Evolutionary conservation across 2,888 invertebrate species (phyloP).

Genomic region (Belgica antarctica): DNA sequence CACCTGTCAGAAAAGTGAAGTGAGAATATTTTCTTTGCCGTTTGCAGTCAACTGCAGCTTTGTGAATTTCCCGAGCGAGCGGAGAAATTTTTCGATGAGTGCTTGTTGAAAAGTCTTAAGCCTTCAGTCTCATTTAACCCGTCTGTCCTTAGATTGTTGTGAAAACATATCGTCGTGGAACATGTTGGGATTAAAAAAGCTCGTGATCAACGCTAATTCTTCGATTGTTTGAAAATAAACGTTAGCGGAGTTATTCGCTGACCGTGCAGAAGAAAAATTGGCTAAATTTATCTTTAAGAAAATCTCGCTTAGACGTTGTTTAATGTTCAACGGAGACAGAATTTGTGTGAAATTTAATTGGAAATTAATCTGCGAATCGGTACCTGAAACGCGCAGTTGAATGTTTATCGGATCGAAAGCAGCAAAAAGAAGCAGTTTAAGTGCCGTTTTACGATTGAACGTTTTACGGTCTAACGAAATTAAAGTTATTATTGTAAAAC

Average conservation of each 20-base stretch:
- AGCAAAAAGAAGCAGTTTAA: background rate
- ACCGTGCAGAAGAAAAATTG: constrained; percentile 1
- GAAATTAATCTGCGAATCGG: background rate
- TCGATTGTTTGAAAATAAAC: constrained; percentile 5
- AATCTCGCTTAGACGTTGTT: constrained; percentile 7
- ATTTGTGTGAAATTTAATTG: constrained; percentile 12
- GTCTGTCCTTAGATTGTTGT: constrained; percentile 1
- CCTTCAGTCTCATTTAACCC: constrained; percentile 1
- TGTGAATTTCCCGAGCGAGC: background rate
- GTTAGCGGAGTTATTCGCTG: background rate
- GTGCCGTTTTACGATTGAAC: constrained; percentile 7
- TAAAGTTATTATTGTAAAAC: constrained; percentile 36
- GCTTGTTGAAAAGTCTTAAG: constrained; percentile 7
- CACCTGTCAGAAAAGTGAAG: constrained; percentile 35
- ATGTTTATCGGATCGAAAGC: background rate
- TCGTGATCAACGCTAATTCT: background rate
- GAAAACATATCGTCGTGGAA: constrained; percentile 7
- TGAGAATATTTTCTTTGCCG: constrained; percentile 22
- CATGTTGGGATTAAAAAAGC: background rate
- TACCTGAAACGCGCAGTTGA: background rate
- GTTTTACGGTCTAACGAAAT: constrained; percentile 33
- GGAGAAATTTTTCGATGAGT: background rate
- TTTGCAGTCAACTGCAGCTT: background rate
- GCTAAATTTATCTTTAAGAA: background rate
- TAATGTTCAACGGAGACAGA: background rate